Evolutionary conservation across 2,888 invertebrate species (phyloP).

Genomic region (Molanna angustata): DNA sequence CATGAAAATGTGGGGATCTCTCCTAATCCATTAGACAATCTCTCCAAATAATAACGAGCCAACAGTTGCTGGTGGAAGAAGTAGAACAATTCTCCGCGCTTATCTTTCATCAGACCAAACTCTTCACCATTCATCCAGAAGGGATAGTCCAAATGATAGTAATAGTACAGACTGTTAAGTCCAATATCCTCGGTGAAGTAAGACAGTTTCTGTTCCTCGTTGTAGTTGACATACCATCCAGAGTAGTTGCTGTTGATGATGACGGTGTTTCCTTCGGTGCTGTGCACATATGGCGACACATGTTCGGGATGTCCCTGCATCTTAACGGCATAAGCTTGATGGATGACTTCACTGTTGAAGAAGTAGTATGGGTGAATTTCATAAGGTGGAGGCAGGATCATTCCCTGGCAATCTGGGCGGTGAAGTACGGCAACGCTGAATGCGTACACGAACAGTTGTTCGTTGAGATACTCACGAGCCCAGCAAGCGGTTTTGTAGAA

Average conservation of each 20-base stretch:
- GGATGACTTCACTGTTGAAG: conserved; percentile 65
- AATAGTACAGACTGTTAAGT: conserved; percentile 58
- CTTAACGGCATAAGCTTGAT: conserved; percentile 58
- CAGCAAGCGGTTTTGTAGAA: conserved; percentile 68
- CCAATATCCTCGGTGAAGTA: conserved; percentile 68
- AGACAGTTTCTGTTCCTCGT: conserved; percentile 55
- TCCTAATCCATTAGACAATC: conserved; percentile 58
- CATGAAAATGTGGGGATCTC: conserved; percentile 57
- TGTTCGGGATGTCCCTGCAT: conserved; percentile 49
- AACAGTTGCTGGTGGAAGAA: conserved; percentile 50
- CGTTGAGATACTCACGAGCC: conserved; percentile 66
- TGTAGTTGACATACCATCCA: conserved; percentile 51
- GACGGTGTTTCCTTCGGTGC: conserved; percentile 48
- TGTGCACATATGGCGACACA: conserved; percentile 41
- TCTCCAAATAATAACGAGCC: conserved; percentile 59
- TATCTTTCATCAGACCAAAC: conserved; percentile 38
- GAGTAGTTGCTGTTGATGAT: conserved; percentile 63
- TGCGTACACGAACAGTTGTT: conserved; percentile 66
- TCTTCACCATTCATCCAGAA: conserved; percentile 52
- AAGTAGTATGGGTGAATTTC: conserved; percentile 72
- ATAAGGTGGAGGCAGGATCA: conserved; percentile 67
- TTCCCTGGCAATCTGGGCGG: conserved; percentile 60
- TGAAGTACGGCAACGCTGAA: conserved; percentile 62
- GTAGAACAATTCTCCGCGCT: conserved; percentile 48
- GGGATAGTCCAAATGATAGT: conserved; percentile 54